These are phyloP conservation scores for Allacma fusca DNA, from an alignment of 2,888 invertebrate species.

Conservation along the genomic window DNA sequence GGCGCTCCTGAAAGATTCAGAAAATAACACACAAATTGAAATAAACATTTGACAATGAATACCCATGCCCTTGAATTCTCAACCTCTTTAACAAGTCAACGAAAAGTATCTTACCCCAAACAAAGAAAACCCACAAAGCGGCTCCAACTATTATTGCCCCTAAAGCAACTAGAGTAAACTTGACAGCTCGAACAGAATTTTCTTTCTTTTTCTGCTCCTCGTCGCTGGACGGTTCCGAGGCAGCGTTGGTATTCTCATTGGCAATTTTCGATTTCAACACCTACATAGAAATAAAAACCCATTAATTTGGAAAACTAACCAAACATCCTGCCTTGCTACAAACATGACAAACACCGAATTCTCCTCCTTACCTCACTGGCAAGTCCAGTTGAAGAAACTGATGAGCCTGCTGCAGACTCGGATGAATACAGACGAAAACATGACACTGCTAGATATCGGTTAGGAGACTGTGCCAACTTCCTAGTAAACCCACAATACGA, in stretches of 20 bases:
- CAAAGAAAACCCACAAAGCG: conserved; percentile 63
- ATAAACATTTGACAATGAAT: neutral
- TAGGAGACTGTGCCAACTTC: neutral
- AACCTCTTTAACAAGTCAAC: neutral
- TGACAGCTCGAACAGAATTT: conserved; percentile 77
- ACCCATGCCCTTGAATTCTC: too few relatives aligned
- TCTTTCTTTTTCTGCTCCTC: conserved; percentile 72
- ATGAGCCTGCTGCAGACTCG: conserved; percentile 4
- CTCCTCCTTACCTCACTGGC: conserved; percentile 30
- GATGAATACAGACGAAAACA: conserved; percentile 10
- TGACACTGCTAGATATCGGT: neutral
- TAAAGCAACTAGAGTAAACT: conserved; percentile 66
- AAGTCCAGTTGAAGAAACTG: conserved; percentile 17
- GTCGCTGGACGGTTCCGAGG: conserved; percentile 34
- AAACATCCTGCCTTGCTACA: too few relatives aligned
- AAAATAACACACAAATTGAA: neutral
- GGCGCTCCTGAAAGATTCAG: conserved; percentile 77
- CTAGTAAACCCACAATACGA: neutral
- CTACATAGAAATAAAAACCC: conserved; percentile 29
- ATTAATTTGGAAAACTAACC: too few relatives aligned
- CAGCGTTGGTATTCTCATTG: conserved; percentile 36
- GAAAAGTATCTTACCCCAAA: conserved; percentile 62
- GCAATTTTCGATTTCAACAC: conserved; percentile 52
- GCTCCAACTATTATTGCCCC: conserved; percentile 63
- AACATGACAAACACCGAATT: too few relatives aligned